Percentiles rank a stretch among this genome's conserved stretches.
phyloP scores from a whole-genome alignment of 2,113 vertebrate species.

The Hippocampus abdominalis region DNA sequence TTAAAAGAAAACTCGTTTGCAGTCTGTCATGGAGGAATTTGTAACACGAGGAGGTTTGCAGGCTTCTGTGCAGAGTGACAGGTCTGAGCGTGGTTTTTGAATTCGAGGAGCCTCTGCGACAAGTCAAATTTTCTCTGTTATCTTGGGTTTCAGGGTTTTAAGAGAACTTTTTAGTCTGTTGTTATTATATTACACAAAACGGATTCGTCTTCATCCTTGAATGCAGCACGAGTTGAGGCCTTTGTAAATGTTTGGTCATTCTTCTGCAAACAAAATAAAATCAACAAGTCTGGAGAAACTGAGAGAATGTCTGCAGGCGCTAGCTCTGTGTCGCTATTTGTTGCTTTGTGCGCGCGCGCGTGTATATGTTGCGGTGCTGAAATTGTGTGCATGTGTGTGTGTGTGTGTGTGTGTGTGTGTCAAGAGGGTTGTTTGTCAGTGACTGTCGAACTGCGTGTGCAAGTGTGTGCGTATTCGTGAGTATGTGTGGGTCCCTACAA shows the following conservation, averaged over 20 bases:
- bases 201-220: neutral
- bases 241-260: slow-evolving; percentile 10
- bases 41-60: slow-evolving; percentile 21
- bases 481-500: slow-evolving; percentile 29
- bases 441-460: neutral
- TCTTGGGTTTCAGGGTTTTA: neutral
- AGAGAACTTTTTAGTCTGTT: neutral
- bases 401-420: slow-evolving; percentile 11
- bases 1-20: neutral
- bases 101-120: neutral
- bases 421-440: slow-evolving; percentile 12
- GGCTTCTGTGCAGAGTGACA: slow-evolving; percentile 8
- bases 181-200: neutral
- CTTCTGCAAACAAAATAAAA: slow-evolving; percentile 15
- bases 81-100: slow-evolving; percentile 20
- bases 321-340: neutral
- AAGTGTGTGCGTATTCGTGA: slow-evolving; percentile 3
- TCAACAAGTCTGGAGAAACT: slow-evolving; percentile 40
- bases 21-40: slow-evolving; percentile 13
- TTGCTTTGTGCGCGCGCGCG: neutral
- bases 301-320: slow-evolving; percentile 28
- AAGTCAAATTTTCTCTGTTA: neutral
- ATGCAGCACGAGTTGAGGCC: neutral
- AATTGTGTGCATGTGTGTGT: neutral
- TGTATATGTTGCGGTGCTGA: neutral